Conservation (phyloP, 2,888 invertebrate genomes). For the Diogma glabrata region DNA sequence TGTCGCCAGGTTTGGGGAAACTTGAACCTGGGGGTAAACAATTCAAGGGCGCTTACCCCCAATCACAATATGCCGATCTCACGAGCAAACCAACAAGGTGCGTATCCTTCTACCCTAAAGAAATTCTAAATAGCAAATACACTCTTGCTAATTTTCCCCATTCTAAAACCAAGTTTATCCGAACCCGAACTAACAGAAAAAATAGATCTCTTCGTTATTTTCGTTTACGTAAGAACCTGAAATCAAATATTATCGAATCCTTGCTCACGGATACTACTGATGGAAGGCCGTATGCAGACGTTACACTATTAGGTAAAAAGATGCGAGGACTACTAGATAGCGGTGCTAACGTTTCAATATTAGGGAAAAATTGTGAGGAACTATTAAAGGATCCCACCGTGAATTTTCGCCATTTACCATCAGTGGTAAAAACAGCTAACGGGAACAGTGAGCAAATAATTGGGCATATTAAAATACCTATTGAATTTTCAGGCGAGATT, state of each 20-base stretch:
- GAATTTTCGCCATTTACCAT: neutral
- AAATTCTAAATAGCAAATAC: too few species aligned
- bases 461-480: neutral
- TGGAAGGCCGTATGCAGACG: slow-evolving; percentile 13
- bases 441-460: neutral
- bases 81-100: too few species aligned
- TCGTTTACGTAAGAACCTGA: too few species aligned
- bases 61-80: too few species aligned
- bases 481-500: neutral
- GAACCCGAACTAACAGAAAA: too few species aligned
- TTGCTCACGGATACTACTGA: slow-evolving; percentile 9
- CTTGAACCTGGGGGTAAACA: neutral
- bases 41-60: too few species aligned
- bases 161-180: too few species aligned
- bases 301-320: neutral
- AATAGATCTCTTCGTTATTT: too few species aligned
- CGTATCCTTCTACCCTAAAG: too few species aligned
- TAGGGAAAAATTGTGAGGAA: neutral
- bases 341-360: slow-evolving; percentile 12
- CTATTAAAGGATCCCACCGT: neutral
- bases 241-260: too few species aligned
- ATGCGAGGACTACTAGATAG: slow-evolving; percentile 12
- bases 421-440: neutral
- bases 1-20: neutral
- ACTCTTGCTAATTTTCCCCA: too few species aligned